These are phyloP conservation scores for Scaptodrosophila lebanonensis DNA, from an alignment of 1,140 invertebrate species.

Conservation along the genomic window DNA sequence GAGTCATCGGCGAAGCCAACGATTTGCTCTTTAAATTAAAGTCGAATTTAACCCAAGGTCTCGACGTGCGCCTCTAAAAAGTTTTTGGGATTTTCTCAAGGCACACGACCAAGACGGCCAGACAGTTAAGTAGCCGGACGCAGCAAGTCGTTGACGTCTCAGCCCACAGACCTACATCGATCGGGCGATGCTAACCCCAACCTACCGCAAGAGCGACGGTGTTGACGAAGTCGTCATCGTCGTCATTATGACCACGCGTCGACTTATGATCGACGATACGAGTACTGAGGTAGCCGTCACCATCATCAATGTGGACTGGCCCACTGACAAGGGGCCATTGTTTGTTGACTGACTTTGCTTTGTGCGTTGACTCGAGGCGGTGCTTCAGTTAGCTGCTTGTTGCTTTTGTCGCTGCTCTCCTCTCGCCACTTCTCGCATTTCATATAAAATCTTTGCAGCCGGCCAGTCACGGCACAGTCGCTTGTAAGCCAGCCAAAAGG, in stretches of 20 bases:
- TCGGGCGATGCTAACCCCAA: slow-evolving; percentile 43
- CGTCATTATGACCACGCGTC: slow-evolving; percentile 16
- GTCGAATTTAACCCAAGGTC: slow-evolving; percentile 67
- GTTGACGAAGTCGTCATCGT: slow-evolving; percentile 34
- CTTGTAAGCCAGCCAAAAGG: slow-evolving; percentile 52
- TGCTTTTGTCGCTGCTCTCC: slow-evolving; percentile 12
- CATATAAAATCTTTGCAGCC: slow-evolving; percentile 65
- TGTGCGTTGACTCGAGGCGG: slow-evolving; percentile 23
- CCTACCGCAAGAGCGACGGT: slow-evolving; percentile 61
- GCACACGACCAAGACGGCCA: slow-evolving; percentile 30
- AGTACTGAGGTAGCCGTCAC: too few relatives aligned
- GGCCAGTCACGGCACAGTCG: slow-evolving; percentile 58
- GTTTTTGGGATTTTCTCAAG: slow-evolving; percentile 71
- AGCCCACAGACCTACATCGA: slow-evolving; percentile 53
- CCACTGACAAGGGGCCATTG: slow-evolving; percentile 30
- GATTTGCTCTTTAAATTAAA: slow-evolving; percentile 63
- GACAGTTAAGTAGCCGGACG: slow-evolving; percentile 32
- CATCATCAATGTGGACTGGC: slow-evolving; percentile 40
- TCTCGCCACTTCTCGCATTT: slow-evolving; percentile 62
- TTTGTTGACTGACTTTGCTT: slow-evolving; percentile 27
- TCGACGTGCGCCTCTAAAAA: slow-evolving; percentile 62
- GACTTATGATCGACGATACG: too few relatives aligned
- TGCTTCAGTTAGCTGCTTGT: slow-evolving; percentile 23
- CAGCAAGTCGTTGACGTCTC: slow-evolving; percentile 53
- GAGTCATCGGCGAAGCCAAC: slow-evolving; percentile 16